Conservation (phyloP, 2,888 invertebrate genomes). For the Globia sparganii region DNA sequence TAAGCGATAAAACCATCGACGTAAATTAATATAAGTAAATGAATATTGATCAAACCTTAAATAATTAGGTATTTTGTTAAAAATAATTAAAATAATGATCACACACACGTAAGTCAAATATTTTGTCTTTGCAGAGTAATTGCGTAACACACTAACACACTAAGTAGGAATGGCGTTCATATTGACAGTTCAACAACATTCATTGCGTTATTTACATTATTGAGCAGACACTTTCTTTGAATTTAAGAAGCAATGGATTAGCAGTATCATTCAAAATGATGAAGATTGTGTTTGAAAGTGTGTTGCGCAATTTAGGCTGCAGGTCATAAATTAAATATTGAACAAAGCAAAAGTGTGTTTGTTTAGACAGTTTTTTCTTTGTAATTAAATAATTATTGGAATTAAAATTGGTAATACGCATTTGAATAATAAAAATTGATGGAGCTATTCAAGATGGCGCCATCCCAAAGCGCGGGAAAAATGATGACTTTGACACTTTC, state of each 20-base stretch:
- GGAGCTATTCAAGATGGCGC: background rate
- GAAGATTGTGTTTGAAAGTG: background rate
- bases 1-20: background rate
- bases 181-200: background rate
- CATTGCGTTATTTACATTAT: background rate
- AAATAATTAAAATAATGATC: background rate
- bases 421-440: background rate
- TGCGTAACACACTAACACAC: background rate
- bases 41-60: constrained; percentile 36
- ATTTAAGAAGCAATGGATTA: background rate
- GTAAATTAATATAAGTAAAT: background rate
- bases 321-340: background rate
- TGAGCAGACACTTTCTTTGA: background rate
- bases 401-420: background rate
- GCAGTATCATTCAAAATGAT: background rate
- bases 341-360: background rate
- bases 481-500: background rate
- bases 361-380: background rate
- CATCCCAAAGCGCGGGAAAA: background rate
- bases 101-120: constrained; percentile 34
- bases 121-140: background rate
- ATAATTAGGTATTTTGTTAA: background rate
- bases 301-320: background rate
- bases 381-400: background rate
- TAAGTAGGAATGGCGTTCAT: background rate